Conservation (phyloP, 2,888 invertebrate species). For the Drosophila monieri region DNA sequence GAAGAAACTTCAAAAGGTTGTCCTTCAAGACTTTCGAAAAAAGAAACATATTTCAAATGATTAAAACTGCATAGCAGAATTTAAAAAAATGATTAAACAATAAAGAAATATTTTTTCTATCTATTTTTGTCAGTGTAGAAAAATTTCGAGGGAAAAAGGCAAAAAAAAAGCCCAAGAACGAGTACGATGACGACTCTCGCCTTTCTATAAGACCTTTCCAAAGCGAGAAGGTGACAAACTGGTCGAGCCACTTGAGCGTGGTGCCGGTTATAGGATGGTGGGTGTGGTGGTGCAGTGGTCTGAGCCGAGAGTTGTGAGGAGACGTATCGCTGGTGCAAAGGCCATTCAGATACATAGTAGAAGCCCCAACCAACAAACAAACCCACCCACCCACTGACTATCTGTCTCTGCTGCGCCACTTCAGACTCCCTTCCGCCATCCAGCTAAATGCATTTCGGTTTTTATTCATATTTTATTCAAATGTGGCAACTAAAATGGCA, state of each 20-base stretch:
- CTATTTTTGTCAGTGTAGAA: neutral
- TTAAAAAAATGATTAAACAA: too few relatives aligned
- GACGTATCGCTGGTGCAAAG: conserved; percentile 12
- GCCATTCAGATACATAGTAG: conserved; percentile 7
- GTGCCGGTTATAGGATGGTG: neutral
- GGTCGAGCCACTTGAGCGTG: conserved; percentile 43
- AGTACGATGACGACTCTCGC: conserved; percentile 14
- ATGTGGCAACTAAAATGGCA: conserved; percentile 78
- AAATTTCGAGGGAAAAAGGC: neutral
- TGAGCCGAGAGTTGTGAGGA: neutral
- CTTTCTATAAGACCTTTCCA: conserved; percentile 51
- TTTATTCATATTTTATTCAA: conserved; percentile 79
- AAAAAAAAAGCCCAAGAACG: conserved; percentile 8
- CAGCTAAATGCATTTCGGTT: conserved; percentile 78
- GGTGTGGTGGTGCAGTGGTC: neutral
- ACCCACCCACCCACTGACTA: conserved; percentile 26
- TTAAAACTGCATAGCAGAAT: too few relatives aligned
- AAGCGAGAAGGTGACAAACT: conserved; percentile 75
- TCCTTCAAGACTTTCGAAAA: neutral
- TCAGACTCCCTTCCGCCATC: conserved; percentile 25
- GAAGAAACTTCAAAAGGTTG: neutral
- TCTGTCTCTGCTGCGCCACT: conserved; percentile 10
- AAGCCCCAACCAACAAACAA: conserved; percentile 20
- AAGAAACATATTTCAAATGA: neutral
- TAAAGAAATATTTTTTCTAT: too few relatives aligned